Base-by-base conservation (phyloP, 2,797 vertebrate genomes). In the Steatocranus sp. region DNA sequence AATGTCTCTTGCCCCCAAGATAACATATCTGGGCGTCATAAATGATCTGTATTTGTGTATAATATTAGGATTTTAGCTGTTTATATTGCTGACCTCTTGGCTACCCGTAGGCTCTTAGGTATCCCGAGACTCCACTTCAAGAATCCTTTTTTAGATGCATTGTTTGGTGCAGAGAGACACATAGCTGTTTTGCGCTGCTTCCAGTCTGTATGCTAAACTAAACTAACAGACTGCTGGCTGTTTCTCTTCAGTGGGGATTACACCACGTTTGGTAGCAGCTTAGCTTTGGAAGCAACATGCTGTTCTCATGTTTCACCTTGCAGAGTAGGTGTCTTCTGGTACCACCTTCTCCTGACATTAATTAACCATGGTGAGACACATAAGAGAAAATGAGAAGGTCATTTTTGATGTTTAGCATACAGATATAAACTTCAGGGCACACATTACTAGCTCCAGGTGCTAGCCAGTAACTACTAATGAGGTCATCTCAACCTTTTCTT, bases 381-480 rank as follows among this genome's bases (percentile, higher is more conserved):
- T 50, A 73, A 76, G 78, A 89, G 73, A 83, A 83, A 84, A 86
- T 63, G 56, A 91, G 86, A 93, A 92, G 92, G 90, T 93, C 85
- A 89, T 91, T 93, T 91, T 86, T 88, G 85, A 91, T 90, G 90
- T 93, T 91, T 82, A 91, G 82, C 85, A 87, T 82, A 83, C 49
- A 74, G 78, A 91, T 50, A 91, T 75, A 87, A 93, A 87, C 86
- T 90, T 91, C 68, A 83, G 74, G 75, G 89, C 85, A 87, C 89
- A 81, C 82, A 91, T 89, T 85, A 90, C 85, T 86, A 86, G 78
- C 77, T 86, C 82, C 46, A 86, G 83, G 77, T 84, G 86, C 34
- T 88, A 83, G 83, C 83, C 85, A 81, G 82, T 82, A 85, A 79
- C 56, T 80, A 82, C 91, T 94, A 95, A 95, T 95, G 93, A 95